phyloP scores from a whole-genome alignment of 2,113 vertebrate species.

The Sigmodon hispidus region DNA sequence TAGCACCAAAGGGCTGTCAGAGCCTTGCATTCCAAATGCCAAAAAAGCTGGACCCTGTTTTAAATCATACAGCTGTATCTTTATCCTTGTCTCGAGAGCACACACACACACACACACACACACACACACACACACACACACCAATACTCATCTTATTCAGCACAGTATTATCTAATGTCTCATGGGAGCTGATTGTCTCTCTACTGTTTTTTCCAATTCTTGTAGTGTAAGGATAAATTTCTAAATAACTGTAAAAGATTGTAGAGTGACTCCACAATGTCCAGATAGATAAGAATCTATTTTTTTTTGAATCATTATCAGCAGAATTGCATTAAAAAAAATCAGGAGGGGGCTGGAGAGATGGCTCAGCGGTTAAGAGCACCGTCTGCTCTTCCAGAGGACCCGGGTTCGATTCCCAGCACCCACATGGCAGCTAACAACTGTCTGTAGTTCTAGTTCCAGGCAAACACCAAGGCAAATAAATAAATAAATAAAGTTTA shows the following conservation, averaged over 20 bases:
- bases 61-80: not conserved
- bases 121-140: not conserved
- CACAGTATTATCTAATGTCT: not conserved
- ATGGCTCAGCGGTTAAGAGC: too few species aligned
- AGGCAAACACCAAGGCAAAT: too few species aligned
- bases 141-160: not conserved
- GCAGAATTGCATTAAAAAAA: not conserved
- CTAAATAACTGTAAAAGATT: conserved; percentile 20
- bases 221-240: conserved; percentile 27
- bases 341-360: too few species aligned
- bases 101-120: not conserved
- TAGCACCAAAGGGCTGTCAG: not conserved
- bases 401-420: too few species aligned
- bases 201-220: not conserved
- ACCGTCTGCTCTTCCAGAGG: too few species aligned
- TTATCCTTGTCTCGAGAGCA: not conserved
- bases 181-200: not conserved
- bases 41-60: conserved; percentile 21
- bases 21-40: not conserved
- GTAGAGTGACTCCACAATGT: not conserved
- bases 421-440: too few species aligned
- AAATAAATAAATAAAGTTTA: too few species aligned
- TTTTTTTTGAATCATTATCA: not conserved
- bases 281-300: not conserved
- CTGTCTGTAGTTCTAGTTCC: too few species aligned